Conservation (phyloP, 1,140 invertebrate species). For the Lordiphosa mommai region DNA sequence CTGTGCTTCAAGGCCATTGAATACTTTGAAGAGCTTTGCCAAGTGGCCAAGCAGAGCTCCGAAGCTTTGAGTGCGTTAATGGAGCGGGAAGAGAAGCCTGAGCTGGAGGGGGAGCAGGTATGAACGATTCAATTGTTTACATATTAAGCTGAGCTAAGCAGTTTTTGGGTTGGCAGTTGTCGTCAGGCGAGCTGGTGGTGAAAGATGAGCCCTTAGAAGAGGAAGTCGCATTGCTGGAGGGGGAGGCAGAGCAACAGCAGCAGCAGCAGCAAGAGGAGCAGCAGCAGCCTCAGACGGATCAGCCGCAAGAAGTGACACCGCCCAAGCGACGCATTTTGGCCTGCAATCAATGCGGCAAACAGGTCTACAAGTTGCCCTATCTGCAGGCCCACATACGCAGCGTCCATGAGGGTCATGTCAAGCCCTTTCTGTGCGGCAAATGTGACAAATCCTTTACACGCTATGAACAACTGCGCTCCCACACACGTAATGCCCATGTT, state of each 20-base stretch:
- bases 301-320: background rate
- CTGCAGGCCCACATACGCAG: conserved; percentile 69
- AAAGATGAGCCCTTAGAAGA: conserved; percentile 49
- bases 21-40: conserved; percentile 55
- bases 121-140: no score
- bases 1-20: conserved; percentile 58
- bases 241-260: background rate
- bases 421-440: conserved; percentile 58
- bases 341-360: conserved; percentile 64
- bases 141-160: no score
- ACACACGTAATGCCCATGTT: conserved; percentile 58
- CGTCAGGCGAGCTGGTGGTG: conserved; percentile 13
- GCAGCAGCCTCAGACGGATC: background rate
- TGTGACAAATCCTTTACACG: conserved; percentile 66
- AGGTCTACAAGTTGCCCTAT: conserved; percentile 69
- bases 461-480: conserved; percentile 63
- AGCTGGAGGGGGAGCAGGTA: background rate
- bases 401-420: conserved; percentile 62
- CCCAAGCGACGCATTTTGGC: conserved; percentile 27
- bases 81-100: background rate
- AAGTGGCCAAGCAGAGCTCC: conserved; percentile 47
- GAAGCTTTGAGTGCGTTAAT: conserved; percentile 22
- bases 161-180: conserved; percentile 8
- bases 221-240: background rate
- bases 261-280: conserved; percentile 14